Evolutionary conservation across 2,888 invertebrate species (phyloP), one percentile per base, ranked within the genome.

Genomic region (Griposia aprilina): DNA sequence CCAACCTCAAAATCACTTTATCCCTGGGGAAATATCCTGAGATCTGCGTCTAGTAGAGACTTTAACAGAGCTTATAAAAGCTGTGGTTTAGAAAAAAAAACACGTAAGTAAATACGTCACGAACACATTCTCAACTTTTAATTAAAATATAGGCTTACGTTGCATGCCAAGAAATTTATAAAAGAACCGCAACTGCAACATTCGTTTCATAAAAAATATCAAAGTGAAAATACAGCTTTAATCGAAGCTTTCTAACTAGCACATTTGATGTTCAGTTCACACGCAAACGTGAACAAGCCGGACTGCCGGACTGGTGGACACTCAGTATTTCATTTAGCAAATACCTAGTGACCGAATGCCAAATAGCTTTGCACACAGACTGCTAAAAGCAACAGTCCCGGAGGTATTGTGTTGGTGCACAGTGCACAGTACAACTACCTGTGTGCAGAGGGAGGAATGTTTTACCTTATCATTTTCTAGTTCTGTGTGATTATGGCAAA

Each of bases 301-400:
- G 36, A 23, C 62, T 52, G 50, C 36, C 17, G 4, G n/a, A 17
- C 63, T 48, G 36, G 26, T 65, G 50, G 52, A 76, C 55, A 70
- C 59, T 74, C 76, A 63, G 74, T 65, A 69, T 75, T 85, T 85
- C 71, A 85, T 72, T 85, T 68, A 71, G 68, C 65, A 80, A 85
- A 83, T 85, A 83, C 67, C 48, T 20, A 41, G 66, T 81, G 45
- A 63, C 84, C 65, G n/a, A 57, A 70, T 17, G 45, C 60, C 65
- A 75, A 75, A 85, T 65, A 79, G 84, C 57, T 72, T 50, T 52
- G 63, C 30, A 69, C 62, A 84, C 48, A 60, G 63, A 55, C 66
- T 17, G 48, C 75, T 85, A 81, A 72, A 82, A 80, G 66, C 81
- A 81, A 74, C 81, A 60, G 59, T 85, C 75, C 50, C 85, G n/a